Percentiles rank a stretch among this genome's conserved stretches.
phyloP scores from a whole-genome alignment of 2,888 invertebrate genomes.

The Mechanitis mazaeus region DNA sequence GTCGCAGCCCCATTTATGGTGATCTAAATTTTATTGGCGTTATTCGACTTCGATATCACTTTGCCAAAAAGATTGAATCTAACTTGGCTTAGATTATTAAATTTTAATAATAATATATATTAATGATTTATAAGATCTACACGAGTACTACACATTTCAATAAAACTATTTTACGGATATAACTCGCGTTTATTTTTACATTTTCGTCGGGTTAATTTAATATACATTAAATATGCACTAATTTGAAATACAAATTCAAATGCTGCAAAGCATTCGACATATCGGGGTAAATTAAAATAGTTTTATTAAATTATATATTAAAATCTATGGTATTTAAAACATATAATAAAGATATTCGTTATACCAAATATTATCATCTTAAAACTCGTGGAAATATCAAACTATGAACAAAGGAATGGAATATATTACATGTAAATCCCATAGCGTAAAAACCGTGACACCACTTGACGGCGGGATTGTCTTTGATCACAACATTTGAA shows the following conservation, averaged over 20 bases:
- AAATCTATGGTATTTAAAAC: no score
- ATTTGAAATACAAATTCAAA: no score
- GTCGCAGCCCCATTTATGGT: slow-evolving; percentile 35
- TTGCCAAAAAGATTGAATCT: slow-evolving; percentile 19
- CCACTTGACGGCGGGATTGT: slow-evolving; percentile 56
- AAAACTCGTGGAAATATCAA: slow-evolving; percentile 11
- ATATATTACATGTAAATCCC: slow-evolving; percentile 31
- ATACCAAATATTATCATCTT: not conserved
- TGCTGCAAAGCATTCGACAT: no score
- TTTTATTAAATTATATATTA: no score
- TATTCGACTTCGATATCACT: slow-evolving; percentile 29
- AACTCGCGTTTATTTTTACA: no score
- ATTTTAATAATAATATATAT: no score
- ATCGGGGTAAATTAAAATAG: no score
- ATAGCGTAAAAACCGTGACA: slow-evolving; percentile 48
- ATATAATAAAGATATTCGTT: not conserved
- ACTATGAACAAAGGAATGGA: slow-evolving; percentile 29
- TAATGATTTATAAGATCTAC: no score
- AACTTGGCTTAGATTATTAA: not conserved
- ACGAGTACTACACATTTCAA: no score
- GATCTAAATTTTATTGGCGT: slow-evolving; percentile 48
- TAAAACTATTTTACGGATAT: no score
- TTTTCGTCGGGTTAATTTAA: no score
- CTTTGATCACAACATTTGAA: slow-evolving; percentile 67
- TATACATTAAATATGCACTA: no score